phyloP scores from a whole-genome alignment of 2,888 invertebrate species.

The Chalcosyrphus nemorum region DNA sequence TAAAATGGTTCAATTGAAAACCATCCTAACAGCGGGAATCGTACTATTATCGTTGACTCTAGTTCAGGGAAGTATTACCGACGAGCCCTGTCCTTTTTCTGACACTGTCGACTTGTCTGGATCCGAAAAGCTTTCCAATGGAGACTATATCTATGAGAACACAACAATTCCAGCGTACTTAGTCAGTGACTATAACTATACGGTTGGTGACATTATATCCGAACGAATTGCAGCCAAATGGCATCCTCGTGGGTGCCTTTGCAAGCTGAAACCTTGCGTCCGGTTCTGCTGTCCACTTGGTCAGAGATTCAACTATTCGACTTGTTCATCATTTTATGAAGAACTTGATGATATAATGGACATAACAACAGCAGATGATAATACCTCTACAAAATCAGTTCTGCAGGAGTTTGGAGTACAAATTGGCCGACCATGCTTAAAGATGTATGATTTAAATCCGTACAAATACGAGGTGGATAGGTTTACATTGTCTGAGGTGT shows the following conservation, averaged over 20 bases:
- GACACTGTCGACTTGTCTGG: too few relatives aligned
- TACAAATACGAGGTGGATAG: constrained; percentile 74
- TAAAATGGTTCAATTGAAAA: too few relatives aligned
- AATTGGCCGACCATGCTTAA: constrained; percentile 75
- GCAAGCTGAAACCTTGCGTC: constrained; percentile 79
- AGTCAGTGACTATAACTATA: constrained; percentile 77
- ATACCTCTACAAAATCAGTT: constrained; percentile 72
- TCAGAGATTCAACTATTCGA: constrained; percentile 73
- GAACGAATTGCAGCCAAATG: constrained; percentile 75
- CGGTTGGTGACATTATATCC: constrained; percentile 76
- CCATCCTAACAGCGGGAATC: too few relatives aligned
- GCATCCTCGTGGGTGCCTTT: constrained; percentile 80
- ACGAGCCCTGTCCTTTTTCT: too few relatives aligned
- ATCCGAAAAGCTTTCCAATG: too few relatives aligned
- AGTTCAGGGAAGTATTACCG: too few relatives aligned
- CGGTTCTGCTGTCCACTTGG: constrained; percentile 80
- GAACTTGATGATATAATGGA: constrained; percentile 73
- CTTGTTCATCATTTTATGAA: constrained; percentile 17
- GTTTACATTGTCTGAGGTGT: constrained; percentile 76
- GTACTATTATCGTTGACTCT: too few relatives aligned
- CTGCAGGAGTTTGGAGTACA: constrained; percentile 76
- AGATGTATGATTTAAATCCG: constrained; percentile 75
- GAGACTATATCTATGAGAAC: constrained; percentile 78
- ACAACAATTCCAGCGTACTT: constrained; percentile 77
- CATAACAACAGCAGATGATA: constrained; percentile 75